Conservation (phyloP, 2,888 invertebrate genomes). For the Pristionchus japonicus region DNA sequence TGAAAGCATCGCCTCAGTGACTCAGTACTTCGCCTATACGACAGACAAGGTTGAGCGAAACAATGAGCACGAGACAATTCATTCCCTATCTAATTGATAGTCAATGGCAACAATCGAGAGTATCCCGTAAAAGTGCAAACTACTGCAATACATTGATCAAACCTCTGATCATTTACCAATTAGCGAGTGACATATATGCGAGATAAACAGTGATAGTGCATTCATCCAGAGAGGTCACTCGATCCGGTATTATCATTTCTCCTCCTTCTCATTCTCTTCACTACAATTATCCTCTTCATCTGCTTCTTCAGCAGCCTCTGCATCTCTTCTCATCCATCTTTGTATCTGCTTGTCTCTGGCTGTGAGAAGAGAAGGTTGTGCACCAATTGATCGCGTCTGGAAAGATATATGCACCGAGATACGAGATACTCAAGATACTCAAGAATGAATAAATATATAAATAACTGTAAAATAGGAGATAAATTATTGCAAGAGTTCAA, state of each 20-base stretch:
- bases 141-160: neutral
- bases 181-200: neutral
- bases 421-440: too few relatives aligned
- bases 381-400: neutral
- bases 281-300: conserved; percentile 13
- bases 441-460: too few relatives aligned
- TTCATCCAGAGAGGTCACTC: neutral
- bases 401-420: too few relatives aligned
- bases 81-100: neutral
- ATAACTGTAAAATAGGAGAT: too few relatives aligned
- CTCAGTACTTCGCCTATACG: neutral
- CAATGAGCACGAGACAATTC: conserved; percentile 15
- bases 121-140: neutral
- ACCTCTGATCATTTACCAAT: neutral
- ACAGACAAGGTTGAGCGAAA: conserved; percentile 23
- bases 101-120: neutral
- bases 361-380: neutral
- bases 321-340: neutral
- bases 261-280: neutral
- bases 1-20: neutral
- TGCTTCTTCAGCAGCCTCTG: neutral
- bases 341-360: neutral
- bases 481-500: too few relatives aligned
- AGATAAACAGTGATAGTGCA: conserved; percentile 24
- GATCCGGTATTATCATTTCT: conserved; percentile 18